Evolutionary conservation across 2,113 vertebrate species (phyloP).

Genomic region (Catharus minimus): DNA sequence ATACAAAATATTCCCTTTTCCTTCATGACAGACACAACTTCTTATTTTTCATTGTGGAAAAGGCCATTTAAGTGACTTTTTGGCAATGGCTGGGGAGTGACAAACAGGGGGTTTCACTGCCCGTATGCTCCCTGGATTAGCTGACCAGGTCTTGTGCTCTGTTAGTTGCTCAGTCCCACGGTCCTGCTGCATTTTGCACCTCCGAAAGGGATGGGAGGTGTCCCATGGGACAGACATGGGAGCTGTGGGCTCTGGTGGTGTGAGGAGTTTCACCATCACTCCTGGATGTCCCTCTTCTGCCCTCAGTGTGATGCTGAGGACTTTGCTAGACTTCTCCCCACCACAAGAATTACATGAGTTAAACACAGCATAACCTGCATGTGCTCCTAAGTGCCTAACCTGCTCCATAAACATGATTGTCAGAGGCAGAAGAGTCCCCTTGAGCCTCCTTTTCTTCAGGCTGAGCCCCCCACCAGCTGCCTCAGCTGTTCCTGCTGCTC

Average conservation of each 20-base stretch:
- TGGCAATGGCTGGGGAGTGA: background rate
- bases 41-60: background rate
- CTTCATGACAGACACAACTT: background rate
- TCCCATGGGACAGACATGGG: background rate
- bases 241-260: background rate
- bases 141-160: background rate
- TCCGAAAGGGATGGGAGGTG: background rate
- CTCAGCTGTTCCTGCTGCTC: background rate
- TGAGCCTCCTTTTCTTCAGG: background rate
- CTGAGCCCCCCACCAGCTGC: background rate
- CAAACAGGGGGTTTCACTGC: background rate
- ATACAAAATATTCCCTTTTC: background rate
- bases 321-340: background rate
- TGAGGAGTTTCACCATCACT: background rate
- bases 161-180: rapidly evolving
- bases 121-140: background rate
- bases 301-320: background rate
- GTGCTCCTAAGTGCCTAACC: background rate
- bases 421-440: background rate
- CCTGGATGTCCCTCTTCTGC: background rate
- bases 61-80: background rate
- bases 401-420: background rate
- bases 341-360: background rate
- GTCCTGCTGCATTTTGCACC: background rate
- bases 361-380: background rate